Evolutionary conservation across 2,888 invertebrate species (phyloP).

Genomic region (Lasioglossum morio): DNA sequence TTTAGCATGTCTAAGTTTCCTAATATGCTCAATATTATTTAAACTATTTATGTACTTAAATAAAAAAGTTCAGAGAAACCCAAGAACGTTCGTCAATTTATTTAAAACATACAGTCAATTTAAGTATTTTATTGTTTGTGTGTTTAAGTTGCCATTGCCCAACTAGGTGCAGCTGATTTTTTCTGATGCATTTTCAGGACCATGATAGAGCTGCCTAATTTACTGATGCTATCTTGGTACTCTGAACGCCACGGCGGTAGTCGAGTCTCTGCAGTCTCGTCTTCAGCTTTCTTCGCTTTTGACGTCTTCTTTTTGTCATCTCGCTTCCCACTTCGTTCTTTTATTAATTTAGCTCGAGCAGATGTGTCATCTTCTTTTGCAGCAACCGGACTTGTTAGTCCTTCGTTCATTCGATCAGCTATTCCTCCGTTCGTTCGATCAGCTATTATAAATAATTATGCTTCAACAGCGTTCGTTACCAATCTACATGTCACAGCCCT

Average conservation of each 20-base stretch:
- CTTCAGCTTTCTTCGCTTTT: conserved; percentile 23
- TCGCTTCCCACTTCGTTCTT: not conserved
- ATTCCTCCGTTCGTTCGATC: not conserved
- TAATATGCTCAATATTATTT: not conserved
- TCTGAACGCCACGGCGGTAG: conserved; percentile 86
- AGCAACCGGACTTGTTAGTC: not conserved
- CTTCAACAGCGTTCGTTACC: not conserved
- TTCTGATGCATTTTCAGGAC: conserved; percentile 86
- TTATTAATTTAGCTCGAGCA: not conserved
- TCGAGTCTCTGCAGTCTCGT: conserved; percentile 24
- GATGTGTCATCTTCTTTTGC: not conserved
- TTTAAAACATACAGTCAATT: not conserved
- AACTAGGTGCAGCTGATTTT: conserved; percentile 39
- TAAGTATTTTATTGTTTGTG: not conserved
- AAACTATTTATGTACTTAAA: not conserved
- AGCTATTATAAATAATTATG: not conserved
- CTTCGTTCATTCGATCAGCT: not conserved
- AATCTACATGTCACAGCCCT: not conserved
- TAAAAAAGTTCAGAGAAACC: not conserved
- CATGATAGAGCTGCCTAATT: conserved; percentile 88
- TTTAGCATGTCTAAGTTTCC: not conserved
- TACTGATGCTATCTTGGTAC: conserved; percentile 88
- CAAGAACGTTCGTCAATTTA: not conserved
- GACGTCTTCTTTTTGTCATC: not conserved
- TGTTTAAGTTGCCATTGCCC: conserved; percentile 13